These are phyloP conservation scores for Xiphophorus couchianus DNA, from an alignment of 2,113 vertebrate species.

Conservation along the genomic window DNA sequence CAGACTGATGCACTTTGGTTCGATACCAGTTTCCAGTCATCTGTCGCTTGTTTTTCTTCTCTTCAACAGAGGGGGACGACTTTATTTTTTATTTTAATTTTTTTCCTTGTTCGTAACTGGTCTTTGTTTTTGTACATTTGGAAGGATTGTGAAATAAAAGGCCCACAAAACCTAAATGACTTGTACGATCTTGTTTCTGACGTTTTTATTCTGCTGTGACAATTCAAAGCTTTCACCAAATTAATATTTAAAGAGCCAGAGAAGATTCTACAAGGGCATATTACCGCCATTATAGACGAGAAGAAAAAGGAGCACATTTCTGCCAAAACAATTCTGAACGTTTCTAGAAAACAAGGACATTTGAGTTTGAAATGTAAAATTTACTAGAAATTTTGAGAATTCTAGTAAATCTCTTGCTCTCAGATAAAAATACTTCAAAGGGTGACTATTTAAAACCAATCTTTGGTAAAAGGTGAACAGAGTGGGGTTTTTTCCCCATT, in stretches of 20 bases:
- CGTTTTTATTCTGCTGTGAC: not conserved
- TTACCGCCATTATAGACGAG: too few species aligned
- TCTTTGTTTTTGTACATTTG: conserved; percentile 84
- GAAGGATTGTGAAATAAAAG: conserved; percentile 84
- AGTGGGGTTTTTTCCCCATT: too few species aligned
- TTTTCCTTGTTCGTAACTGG: conserved; percentile 61
- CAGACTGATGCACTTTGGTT: conserved; percentile 77
- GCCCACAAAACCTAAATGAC: conserved; percentile 75
- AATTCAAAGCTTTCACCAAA: not conserved
- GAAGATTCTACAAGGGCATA: not conserved
- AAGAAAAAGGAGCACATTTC: too few species aligned
- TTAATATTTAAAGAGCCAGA: not conserved
- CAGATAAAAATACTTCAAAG: too few species aligned
- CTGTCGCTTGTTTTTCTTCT: conserved; percentile 49
- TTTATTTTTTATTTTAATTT: conserved; percentile 55
- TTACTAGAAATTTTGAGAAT: too few species aligned
- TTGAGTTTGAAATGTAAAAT: too few species aligned
- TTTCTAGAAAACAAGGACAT: too few species aligned
- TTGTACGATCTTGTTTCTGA: conserved; percentile 20
- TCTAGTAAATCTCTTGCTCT: too few species aligned
- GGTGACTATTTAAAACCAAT: too few species aligned
- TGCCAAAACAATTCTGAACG: too few species aligned
- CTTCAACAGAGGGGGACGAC: conserved; percentile 54
- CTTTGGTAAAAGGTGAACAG: too few species aligned
- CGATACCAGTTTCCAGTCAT: conserved; percentile 67